These are phyloP conservation scores for Oceanites oceanicus DNA, from an alignment of 2,113 vertebrate genomes.

Conservation along the genomic window DNA sequence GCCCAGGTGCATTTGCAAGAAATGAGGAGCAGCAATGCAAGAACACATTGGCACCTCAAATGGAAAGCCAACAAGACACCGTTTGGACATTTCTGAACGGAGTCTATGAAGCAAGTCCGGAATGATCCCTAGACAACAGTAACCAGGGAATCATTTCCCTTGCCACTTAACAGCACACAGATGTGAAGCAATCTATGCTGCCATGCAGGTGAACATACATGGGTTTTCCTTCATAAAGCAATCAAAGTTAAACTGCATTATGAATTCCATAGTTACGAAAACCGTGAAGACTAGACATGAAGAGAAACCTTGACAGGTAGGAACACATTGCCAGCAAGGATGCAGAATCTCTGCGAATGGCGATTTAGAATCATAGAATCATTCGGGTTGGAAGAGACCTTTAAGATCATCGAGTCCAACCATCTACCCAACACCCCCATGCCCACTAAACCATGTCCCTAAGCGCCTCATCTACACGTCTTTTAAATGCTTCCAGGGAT, in stretches of 20 bases:
- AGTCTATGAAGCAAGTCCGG: background rate
- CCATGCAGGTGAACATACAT: rapidly evolving
- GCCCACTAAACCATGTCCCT: too few relatives aligned
- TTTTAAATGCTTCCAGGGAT: too few relatives aligned
- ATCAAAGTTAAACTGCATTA: background rate
- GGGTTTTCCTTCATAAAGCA: background rate
- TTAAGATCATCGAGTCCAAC: too few relatives aligned
- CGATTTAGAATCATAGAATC: too few relatives aligned
- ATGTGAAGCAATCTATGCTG: background rate
- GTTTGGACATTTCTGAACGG: background rate
- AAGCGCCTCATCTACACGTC: too few relatives aligned
- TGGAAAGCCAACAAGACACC: background rate
- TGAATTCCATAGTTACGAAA: background rate
- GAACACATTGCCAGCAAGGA: background rate
- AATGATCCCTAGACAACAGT: background rate
- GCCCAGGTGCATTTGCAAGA: background rate
- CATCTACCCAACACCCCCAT: too few relatives aligned
- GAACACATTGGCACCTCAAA: background rate
- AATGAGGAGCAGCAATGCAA: background rate
- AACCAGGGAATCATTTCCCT: background rate
- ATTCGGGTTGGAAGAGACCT: too few relatives aligned
- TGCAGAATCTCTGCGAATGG: background rate
- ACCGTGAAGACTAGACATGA: background rate
- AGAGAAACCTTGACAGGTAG: background rate
- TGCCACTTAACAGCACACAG: background rate